A percentile compares a stretch with the other conserved stretches of the same genome.
Conservation (phyloP, 2,113 vertebrate species). For the Brachypodius melanocephalos region DNA sequence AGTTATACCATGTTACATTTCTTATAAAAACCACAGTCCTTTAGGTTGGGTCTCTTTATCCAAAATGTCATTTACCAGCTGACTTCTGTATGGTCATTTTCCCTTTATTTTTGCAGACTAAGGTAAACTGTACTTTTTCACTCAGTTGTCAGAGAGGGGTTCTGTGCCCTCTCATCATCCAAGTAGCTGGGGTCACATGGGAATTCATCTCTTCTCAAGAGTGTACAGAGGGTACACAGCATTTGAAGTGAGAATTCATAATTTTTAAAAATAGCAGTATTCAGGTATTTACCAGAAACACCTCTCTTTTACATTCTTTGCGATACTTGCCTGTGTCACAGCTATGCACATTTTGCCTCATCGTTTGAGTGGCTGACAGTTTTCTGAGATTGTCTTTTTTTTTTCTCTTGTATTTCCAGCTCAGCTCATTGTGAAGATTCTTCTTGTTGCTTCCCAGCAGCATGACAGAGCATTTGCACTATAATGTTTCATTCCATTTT, state of each 20-base stretch:
- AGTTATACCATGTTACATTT: neutral
- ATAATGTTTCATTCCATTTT: neutral
- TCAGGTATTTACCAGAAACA: neutral
- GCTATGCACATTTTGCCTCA: neutral
- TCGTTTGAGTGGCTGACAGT: neutral
- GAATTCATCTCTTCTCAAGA: neutral
- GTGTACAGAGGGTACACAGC: neutral
- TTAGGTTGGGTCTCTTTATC: neutral
- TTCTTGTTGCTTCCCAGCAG: neutral
- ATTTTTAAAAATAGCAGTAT: neutral
- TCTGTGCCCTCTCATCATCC: neutral
- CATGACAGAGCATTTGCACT: neutral
- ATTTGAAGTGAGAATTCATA: neutral
- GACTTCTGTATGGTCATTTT: neutral
- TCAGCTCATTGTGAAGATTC: neutral
- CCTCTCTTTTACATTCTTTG: neutral
- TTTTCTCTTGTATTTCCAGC: neutral
- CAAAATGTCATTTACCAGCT: neutral
- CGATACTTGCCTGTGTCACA: neutral
- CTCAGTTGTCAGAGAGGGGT: neutral
- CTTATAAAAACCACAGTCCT: rapidly evolving
- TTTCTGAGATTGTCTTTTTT: neutral
- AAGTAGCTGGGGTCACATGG: neutral
- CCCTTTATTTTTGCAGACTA: neutral
- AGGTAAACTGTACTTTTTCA: neutral